A percentile compares a stretch with the other conserved stretches of the same genome.
These are phyloP conservation scores for Gymnorhina tibicen DNA, from an alignment of 2,113 vertebrate genomes.

Conservation along the genomic window DNA sequence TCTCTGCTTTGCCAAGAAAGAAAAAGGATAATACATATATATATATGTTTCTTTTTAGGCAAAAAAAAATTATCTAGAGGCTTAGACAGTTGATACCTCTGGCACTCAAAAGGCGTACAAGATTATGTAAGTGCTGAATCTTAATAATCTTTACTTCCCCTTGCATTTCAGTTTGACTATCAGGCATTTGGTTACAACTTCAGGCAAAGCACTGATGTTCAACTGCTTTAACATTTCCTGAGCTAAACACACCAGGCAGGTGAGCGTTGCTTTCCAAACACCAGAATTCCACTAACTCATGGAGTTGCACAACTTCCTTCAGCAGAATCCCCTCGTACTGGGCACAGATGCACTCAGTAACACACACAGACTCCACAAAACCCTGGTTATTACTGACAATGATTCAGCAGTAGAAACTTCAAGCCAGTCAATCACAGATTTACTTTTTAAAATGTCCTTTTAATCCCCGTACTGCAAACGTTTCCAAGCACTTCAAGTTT, in stretches of 20 bases:
- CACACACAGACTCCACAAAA: background rate
- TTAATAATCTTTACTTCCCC: background rate
- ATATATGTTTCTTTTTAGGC: background rate
- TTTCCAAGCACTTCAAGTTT: background rate
- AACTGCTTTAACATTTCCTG: background rate
- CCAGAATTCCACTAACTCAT: background rate
- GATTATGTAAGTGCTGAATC: background rate
- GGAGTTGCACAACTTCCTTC: background rate
- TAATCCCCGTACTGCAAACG: background rate
- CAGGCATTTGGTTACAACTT: background rate
- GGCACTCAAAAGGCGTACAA: background rate
- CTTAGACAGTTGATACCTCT: background rate
- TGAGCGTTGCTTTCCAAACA: background rate
- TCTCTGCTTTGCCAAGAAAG: background rate
- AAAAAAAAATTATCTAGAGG: background rate
- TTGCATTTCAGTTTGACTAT: background rate
- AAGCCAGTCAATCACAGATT: background rate
- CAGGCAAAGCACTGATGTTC: background rate
- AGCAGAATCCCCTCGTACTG: rapidly evolving
- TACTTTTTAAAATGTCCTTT: background rate
- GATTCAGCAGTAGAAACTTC: background rate
- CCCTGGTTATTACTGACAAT: background rate
- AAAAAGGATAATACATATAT: background rate
- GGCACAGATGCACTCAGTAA: background rate
- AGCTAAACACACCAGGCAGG: background rate